These are phyloP conservation scores for Ciconia nigra DNA, from an alignment of 2,797 vertebrate species.

Conservation along the genomic window DNA sequence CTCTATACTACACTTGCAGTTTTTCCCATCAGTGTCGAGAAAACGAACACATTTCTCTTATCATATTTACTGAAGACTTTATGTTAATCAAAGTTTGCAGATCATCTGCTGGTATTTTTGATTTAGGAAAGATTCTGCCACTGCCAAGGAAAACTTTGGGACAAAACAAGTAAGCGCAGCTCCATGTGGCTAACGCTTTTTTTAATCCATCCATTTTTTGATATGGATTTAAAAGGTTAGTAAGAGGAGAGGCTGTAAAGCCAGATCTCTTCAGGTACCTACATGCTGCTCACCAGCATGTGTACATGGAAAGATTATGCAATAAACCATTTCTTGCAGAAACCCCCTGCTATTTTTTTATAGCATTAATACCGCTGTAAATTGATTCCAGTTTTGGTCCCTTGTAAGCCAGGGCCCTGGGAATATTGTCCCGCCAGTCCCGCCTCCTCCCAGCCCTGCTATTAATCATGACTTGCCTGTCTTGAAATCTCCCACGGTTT, in stretches of 20 bases:
- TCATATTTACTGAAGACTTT: background rate
- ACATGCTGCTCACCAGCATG: conserved; percentile 15
- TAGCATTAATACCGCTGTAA: conserved; percentile 66
- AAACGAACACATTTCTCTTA: background rate
- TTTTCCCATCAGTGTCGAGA: background rate
- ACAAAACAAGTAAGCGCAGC: background rate
- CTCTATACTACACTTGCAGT: background rate
- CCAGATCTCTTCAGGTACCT: background rate
- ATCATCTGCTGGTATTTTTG: background rate
- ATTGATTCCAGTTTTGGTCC: conserved; percentile 70
- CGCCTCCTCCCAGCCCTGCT: conserved; percentile 67
- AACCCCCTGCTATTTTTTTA: conserved; percentile 61
- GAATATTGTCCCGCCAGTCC: conserved; percentile 65
- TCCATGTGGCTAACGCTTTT: background rate
- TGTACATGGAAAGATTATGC: conserved; percentile 8
- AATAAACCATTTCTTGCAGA: conserved; percentile 35
- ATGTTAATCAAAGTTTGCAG: background rate
- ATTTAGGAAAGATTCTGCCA: background rate
- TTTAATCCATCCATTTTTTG: background rate
- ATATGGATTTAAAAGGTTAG: background rate
- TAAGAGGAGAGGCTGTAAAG: background rate
- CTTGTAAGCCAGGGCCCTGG: conserved; percentile 70
- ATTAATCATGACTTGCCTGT: conserved; percentile 91
- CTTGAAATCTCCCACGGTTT: conserved; percentile 99
- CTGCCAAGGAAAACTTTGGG: background rate